A percentile compares a stretch with the other conserved stretches of the same genome.
Conservation (phyloP, 2,797 vertebrate genomes). For the Manis pentadactyla region DNA sequence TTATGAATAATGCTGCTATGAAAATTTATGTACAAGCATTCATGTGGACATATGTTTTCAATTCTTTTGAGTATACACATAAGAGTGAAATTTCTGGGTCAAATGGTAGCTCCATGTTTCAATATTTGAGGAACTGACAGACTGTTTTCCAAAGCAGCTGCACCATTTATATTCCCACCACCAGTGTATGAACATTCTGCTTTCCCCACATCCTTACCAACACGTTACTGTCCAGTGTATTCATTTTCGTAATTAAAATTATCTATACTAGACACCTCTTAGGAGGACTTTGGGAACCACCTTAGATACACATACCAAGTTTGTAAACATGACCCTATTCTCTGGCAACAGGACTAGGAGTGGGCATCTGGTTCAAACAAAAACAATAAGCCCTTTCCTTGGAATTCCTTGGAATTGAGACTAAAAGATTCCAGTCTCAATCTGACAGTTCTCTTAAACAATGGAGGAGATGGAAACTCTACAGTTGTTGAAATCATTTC, state of each 20-base stretch:
- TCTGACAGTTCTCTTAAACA: background rate
- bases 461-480: background rate
- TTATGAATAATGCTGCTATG: conserved; percentile 10
- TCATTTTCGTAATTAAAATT: conserved; percentile 34
- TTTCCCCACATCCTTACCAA: background rate
- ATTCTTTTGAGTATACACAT: background rate
- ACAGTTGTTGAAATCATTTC: conserved; percentile 18
- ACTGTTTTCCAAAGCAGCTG: background rate
- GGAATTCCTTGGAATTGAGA: background rate
- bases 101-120: background rate
- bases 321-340: background rate
- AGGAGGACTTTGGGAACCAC: conserved; percentile 13
- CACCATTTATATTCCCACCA: conserved; percentile 23
- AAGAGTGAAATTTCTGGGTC: background rate
- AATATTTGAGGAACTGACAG: background rate
- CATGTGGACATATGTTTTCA: background rate
- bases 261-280: background rate
- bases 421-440: background rate
- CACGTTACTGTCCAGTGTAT: background rate
- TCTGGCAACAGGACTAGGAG: background rate
- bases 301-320: background rate
- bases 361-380: background rate
- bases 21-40: conserved; percentile 10
- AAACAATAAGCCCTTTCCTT: background rate
- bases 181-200: background rate